phyloP scores from a whole-genome alignment of 2,797 vertebrate genomes.

The Nyctalus aviator region DNA sequence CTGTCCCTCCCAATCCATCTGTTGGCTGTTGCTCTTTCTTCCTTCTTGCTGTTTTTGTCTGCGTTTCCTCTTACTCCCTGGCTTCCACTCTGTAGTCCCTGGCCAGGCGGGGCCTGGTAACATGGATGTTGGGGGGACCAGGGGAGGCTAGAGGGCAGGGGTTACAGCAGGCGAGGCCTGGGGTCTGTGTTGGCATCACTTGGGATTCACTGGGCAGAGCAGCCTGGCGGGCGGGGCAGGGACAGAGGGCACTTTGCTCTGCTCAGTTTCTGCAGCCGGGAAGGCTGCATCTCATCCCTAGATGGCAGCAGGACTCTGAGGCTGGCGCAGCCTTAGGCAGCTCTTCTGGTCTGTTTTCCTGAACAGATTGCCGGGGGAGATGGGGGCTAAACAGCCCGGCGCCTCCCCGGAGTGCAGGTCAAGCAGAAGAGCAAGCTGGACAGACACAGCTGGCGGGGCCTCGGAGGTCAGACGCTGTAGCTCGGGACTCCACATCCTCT shows the following conservation, averaged over 20 bases:
- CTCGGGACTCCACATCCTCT: not conserved
- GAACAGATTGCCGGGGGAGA: slow-evolving; percentile 57
- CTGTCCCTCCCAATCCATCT: not conserved
- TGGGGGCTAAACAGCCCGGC: slow-evolving; percentile 12
- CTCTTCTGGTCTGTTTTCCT: slow-evolving; percentile 47
- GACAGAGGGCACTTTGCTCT: not conserved
- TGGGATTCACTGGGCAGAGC: not conserved
- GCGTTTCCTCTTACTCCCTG: not conserved
- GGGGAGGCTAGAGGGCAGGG: no score
- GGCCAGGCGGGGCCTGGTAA: fast-evolving
- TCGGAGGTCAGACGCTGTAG: slow-evolving; percentile 56
- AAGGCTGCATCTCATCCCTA: slow-evolving; percentile 3
- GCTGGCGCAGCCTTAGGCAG: not conserved
- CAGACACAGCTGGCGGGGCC: slow-evolving; percentile 26
- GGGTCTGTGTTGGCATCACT: not conserved
- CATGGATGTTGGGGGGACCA: no score
- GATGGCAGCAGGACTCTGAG: slow-evolving; percentile 57
- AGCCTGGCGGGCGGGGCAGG: fast-evolving
- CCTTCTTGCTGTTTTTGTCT: not conserved
- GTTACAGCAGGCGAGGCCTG: no score
- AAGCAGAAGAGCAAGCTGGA: slow-evolving; percentile 46
- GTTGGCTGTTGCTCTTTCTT: not conserved
- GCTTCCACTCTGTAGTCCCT: fast-evolving
- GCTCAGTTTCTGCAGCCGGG: fast-evolving
- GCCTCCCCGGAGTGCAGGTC: slow-evolving; percentile 51